These are phyloP conservation scores for Danio albolineatus DNA, from an alignment of 2,797 vertebrate genomes.

Conservation along the genomic window DNA sequence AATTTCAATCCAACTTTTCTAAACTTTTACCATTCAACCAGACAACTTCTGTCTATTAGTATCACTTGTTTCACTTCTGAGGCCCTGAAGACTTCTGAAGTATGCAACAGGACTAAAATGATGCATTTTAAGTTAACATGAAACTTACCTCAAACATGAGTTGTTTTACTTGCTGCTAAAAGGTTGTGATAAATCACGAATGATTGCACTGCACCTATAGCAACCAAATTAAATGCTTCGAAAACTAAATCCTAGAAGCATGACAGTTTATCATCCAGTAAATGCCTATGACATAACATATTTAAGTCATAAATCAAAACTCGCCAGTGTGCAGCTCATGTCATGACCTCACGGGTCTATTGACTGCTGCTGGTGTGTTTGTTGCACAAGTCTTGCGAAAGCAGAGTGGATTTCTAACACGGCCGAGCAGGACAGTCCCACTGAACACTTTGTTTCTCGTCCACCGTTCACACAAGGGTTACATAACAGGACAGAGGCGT, in stretches of 20 bases:
- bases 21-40: not conserved
- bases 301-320: not conserved
- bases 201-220: not conserved
- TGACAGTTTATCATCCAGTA: not conserved
- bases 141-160: not conserved
- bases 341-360: not conserved
- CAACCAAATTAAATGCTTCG: not conserved
- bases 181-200: not conserved
- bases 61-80: not conserved
- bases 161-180: not conserved
- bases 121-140: not conserved
- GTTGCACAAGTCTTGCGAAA: constrained; percentile 34
- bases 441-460: constrained; percentile 68
- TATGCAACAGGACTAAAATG: not conserved
- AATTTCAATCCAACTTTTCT: not conserved
- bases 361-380: constrained; percentile 16
- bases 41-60: not conserved
- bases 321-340: not conserved
- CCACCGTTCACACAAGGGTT: constrained; percentile 75
- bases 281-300: not conserved
- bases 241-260: not conserved
- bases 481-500: constrained; percentile 80
- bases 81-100: not conserved
- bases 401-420: constrained; percentile 52
- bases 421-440: constrained; percentile 67